Evolutionary conservation across 2,888 invertebrate species (phyloP).

Genomic region (Drosophila mercatorum): DNA sequence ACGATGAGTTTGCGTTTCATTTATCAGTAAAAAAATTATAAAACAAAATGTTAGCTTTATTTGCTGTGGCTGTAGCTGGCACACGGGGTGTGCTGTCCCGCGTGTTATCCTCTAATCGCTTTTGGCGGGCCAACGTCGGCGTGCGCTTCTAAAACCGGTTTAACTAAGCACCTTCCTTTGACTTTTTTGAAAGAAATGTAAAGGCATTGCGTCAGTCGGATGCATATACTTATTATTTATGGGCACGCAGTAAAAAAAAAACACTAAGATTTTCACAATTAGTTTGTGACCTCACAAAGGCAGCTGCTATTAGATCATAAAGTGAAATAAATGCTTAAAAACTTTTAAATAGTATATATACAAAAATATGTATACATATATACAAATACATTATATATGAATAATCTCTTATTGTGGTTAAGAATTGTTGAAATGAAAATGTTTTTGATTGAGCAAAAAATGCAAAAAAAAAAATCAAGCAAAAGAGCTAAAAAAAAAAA

Average conservation of each 20-base stretch:
- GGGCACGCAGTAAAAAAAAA: not conserved
- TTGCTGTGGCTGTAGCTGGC: constrained; percentile 1
- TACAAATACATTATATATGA: not conserved
- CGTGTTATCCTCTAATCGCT: constrained; percentile 13
- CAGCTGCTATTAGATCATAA: not conserved
- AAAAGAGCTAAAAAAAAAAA: no score
- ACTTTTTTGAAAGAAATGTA: not conserved
- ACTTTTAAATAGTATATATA: not conserved
- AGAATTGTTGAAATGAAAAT: not conserved
- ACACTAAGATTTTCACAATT: not conserved
- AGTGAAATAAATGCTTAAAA: not conserved
- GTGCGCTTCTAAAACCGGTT: constrained; percentile 32
- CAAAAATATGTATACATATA: not conserved
- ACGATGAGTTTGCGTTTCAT: constrained; percentile 44
- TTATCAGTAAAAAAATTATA: constrained; percentile 30
- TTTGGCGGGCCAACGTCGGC: constrained; percentile 38
- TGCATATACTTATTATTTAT: not conserved
- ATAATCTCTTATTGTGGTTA: not conserved
- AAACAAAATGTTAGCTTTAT: not conserved
- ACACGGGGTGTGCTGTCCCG: constrained; percentile 18
- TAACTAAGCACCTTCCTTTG: not conserved
- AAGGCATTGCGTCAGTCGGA: not conserved
- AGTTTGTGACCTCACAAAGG: constrained; percentile 20
- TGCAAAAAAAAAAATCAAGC: no score
- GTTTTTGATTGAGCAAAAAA: not conserved